Conservation (phyloP, 2,113 vertebrate species). For the Phalacrocorax pelagicus region DNA sequence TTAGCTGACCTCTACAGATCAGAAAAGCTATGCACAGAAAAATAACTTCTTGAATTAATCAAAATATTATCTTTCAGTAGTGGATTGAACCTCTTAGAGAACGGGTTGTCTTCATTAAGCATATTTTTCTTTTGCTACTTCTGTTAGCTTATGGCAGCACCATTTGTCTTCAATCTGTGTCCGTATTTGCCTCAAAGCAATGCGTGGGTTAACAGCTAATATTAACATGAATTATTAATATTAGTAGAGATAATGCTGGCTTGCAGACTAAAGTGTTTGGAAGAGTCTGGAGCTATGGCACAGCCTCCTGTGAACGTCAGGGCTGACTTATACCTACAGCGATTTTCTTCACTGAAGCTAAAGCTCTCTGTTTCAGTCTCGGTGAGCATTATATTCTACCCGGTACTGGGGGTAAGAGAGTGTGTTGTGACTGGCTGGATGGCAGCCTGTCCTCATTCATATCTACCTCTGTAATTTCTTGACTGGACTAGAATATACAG, state of each 20-base stretch:
- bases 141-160: not conserved
- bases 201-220: conserved; percentile 1
- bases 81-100: not conserved
- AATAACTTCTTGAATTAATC: not conserved
- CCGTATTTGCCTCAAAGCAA: not conserved
- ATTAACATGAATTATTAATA: conserved; percentile 24
- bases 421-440: not conserved
- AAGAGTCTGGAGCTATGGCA: not conserved
- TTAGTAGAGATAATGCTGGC: not conserved
- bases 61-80: not conserved
- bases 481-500: not conserved
- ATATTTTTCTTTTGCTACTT: not conserved
- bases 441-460: not conserved
- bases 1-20: not conserved
- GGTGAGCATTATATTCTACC: not conserved
- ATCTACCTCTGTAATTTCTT: not conserved
- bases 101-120: not conserved
- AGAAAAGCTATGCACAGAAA: not conserved
- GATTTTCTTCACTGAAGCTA: not conserved
- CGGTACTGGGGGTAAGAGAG: not conserved
- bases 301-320: not conserved
- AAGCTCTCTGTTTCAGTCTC: not conserved
- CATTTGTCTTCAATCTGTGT: not conserved
- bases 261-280: not conserved
- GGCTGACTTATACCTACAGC: not conserved